Percentiles rank a stretch among this genome's conserved stretches.
These are phyloP conservation scores for Escarpia spicata DNA, from an alignment of 2,888 invertebrate genomes.

Conservation along the genomic window DNA sequence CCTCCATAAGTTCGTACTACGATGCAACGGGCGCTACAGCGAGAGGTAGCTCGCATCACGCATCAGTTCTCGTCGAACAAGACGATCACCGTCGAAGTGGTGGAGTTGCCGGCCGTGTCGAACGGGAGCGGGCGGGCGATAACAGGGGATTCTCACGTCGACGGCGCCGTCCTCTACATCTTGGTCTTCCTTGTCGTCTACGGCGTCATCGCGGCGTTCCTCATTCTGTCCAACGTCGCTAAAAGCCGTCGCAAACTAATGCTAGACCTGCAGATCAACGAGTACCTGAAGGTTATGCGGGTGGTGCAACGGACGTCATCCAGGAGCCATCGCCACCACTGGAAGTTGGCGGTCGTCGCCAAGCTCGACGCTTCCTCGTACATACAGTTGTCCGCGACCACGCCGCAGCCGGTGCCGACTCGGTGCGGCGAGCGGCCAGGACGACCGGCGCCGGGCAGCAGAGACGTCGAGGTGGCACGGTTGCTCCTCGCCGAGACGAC, in stretches of 20 bases:
- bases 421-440: neutral
- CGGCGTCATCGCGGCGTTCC: neutral
- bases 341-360: neutral
- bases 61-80: neutral
- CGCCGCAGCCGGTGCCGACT: neutral
- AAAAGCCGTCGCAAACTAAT: neutral
- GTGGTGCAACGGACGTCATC: neutral
- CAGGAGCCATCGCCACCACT: neutral
- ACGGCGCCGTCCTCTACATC: neutral
- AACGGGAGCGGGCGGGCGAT: neutral
- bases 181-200: neutral
- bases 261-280: neutral
- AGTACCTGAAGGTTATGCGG: neutral
- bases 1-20: neutral
- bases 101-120: neutral
- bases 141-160: neutral
- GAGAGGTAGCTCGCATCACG: neutral
- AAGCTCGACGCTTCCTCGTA: neutral
- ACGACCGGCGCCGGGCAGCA: neutral
- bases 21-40: neutral
- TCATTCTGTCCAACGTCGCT: neutral
- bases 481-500: neutral
- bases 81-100: conserved; percentile 4
- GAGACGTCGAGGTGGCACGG: neutral
- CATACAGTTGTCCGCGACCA: neutral